Evolutionary conservation across 2,113 vertebrate species (phyloP).

Genomic region (Coptodon rendalli): DNA sequence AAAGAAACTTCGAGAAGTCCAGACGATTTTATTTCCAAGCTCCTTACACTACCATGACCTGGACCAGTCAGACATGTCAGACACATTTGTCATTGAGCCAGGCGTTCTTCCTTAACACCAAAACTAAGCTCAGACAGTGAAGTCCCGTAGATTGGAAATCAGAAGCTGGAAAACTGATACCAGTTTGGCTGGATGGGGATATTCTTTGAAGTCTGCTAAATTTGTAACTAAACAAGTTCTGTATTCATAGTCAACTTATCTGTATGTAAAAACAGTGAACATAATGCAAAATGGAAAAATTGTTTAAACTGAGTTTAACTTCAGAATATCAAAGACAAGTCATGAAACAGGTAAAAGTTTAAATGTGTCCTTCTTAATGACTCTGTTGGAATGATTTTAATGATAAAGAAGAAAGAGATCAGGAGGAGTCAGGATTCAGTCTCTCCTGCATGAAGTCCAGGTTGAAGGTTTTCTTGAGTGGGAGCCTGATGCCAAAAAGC

Average conservation of each 20-base stretch:
- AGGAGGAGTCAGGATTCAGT: background rate
- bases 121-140: background rate
- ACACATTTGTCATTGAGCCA: background rate
- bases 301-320: background rate
- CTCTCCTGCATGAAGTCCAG: background rate
- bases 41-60: background rate
- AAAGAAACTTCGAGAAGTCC: background rate
- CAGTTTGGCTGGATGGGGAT: background rate
- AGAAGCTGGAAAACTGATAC: background rate
- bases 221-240: background rate
- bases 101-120: background rate
- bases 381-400: background rate
- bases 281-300: background rate
- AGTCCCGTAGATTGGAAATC: background rate
- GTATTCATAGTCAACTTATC: background rate
- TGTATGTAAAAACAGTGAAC: background rate
- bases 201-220: background rate
- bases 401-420: background rate
- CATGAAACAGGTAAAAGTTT: background rate
- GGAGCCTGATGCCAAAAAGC: background rate
- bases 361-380: background rate
- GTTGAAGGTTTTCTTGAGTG: background rate
- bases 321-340: background rate
- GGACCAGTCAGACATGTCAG: background rate
- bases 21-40: background rate